phyloP scores from a whole-genome alignment of 1,140 invertebrate genomes.

The Diachasma alloeum region DNA sequence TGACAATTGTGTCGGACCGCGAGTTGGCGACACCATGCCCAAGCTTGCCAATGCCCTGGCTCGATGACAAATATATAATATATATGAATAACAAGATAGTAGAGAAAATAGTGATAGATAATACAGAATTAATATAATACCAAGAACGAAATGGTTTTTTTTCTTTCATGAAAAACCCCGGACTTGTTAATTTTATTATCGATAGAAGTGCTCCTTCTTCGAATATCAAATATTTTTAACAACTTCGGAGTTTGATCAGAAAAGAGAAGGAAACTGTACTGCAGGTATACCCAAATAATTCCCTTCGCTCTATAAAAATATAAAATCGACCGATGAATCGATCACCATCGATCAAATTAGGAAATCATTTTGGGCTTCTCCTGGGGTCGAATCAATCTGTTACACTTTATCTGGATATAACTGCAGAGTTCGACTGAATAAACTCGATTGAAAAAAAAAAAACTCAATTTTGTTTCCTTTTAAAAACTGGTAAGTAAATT shows the following conservation, averaged over 20 bases:
- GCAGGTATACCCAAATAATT: slow-evolving; percentile 62
- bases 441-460: slow-evolving; percentile 12
- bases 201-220: slow-evolving; percentile 58
- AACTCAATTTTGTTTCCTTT: slow-evolving; percentile 29
- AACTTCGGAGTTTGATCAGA: slow-evolving; percentile 43
- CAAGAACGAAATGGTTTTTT: slow-evolving; percentile 10
- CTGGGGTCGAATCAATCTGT: neutral
- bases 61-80: slow-evolving; percentile 60
- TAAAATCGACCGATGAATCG: neutral
- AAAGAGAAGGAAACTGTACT: slow-evolving; percentile 38
- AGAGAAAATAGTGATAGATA: slow-evolving; percentile 18
- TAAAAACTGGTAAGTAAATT: slow-evolving; percentile 54
- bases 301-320: slow-evolving; percentile 18
- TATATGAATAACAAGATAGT: slow-evolving; percentile 18
- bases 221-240: slow-evolving; percentile 45
- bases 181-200: slow-evolving; percentile 45
- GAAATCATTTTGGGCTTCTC: neutral
- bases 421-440: slow-evolving; percentile 24
- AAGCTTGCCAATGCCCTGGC: slow-evolving; percentile 85
- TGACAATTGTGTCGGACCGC: slow-evolving; percentile 35
- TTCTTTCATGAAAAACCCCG: neutral
- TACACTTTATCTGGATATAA: slow-evolving; percentile 24
- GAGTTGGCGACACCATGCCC: slow-evolving; percentile 66
- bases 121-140: slow-evolving; percentile 23
- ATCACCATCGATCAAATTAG: neutral